Base-by-base conservation (phyloP, 2,888 invertebrate genomes). In the Mythimna vitellina region DNA sequence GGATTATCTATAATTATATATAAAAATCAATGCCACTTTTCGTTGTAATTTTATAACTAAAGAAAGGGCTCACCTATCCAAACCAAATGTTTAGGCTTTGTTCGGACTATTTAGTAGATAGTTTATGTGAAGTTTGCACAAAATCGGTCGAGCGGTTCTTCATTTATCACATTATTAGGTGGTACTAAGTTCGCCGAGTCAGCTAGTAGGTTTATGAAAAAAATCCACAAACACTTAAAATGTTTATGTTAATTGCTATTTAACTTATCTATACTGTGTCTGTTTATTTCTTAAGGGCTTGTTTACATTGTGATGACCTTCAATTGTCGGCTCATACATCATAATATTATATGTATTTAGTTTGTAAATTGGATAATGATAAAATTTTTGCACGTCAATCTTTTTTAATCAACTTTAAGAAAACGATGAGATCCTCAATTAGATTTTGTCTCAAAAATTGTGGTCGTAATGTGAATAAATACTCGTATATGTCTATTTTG, bases 161-260 rank as follows among this genome's bases (percentile, higher is more conserved):
- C n/a, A n/a, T n/a, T n/a, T n/a, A n/a, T n/a, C n/a, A n/a, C n/a
- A n/a, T n/a, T n/a, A n/a, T n/a, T n/a, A n/a, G n/a, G n/a, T n/a
- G n/a, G n/a, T n/a, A n/a, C n/a, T n/a, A n/a, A n/a, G n/a, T n/a
- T n/a, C n/a, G n/a, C n/a, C n/a, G n/a, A n/a, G n/a, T n/a, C n/a
- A n/a, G n/a, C n/a, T n/a, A n/a, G n/a, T 61, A 62, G 14, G 22
- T 60, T 60, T 49, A 56, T 49, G 22, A 22, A 56, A 20, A 17
- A 64, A 38, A 49, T 5, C 6, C 8, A 56, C 6, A 63, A 58
- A n/a, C 32, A 76, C 76, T 79, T 8, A 10, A 79, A 70, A 71
- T 53, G 7, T 70, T 64, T 62, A 65, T 46, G 46, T 25, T n/a
- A 79, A 75, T 65, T 51, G 32, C 20, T 38, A n/a, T 38, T 12